phyloP scores from a whole-genome alignment of 2,888 invertebrate species.

The Asteroscopus sphinx region DNA sequence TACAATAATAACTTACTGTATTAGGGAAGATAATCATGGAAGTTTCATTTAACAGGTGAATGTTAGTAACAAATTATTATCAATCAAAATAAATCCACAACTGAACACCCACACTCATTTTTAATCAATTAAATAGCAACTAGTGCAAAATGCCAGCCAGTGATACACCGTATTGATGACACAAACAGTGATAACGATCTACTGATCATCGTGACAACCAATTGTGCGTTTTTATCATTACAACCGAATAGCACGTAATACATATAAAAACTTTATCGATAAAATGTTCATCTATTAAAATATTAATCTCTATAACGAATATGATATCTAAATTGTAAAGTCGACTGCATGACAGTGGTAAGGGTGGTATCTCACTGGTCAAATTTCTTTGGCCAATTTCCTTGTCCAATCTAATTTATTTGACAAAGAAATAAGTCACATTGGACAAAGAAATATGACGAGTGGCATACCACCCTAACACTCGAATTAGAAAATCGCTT shows the following conservation, averaged over 20 bases:
- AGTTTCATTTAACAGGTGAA: background rate
- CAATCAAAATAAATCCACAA: background rate
- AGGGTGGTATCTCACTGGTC: too few relatives aligned
- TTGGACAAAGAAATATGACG: too few relatives aligned
- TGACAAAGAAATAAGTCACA: too few relatives aligned
- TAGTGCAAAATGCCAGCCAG: conserved; percentile 8
- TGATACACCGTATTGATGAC: conserved; percentile 4
- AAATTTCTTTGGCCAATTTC: too few relatives aligned
- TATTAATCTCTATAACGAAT: conserved; percentile 1
- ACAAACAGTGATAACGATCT: conserved; percentile 10
- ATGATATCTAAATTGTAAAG: conserved; percentile 6
- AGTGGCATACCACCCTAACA: too few relatives aligned
- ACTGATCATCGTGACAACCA: conserved; percentile 24
- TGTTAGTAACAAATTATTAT: background rate
- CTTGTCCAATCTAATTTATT: too few relatives aligned
- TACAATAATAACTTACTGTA: too few relatives aligned
- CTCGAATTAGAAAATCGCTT: too few relatives aligned
- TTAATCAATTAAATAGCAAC: background rate
- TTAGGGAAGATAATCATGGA: background rate
- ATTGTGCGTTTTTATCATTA: conserved; percentile 1
- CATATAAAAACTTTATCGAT: conserved; percentile 16
- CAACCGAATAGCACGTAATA: conserved; percentile 6
- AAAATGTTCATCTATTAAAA: conserved; percentile 6
- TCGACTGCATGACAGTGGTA: too few relatives aligned
- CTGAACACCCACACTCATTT: background rate